phyloP scores from a whole-genome alignment of 2,888 invertebrate genomes.

The Drosophila mimetica region DNA sequence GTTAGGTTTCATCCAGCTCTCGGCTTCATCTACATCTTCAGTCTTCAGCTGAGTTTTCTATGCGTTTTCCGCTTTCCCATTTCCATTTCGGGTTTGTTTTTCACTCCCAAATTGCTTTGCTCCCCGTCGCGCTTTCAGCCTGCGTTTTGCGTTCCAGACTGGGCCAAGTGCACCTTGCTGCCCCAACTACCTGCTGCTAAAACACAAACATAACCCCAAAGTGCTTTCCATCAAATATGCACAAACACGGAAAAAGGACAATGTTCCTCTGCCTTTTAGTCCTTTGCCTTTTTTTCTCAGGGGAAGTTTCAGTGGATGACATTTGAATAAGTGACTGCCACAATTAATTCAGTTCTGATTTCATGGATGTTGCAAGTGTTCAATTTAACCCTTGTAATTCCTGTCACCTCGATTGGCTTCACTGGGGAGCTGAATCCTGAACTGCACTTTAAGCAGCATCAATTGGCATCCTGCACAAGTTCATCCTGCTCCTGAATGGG shows the following conservation, averaged over 20 bases:
- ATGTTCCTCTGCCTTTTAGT: constrained; percentile 23
- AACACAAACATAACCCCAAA: constrained; percentile 63
- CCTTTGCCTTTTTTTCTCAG: constrained; percentile 20
- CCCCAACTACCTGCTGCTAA: constrained; percentile 28
- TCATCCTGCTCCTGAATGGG: constrained; percentile 13
- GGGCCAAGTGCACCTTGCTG: constrained; percentile 33
- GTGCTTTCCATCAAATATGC: constrained; percentile 61
- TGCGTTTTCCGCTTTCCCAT: constrained; percentile 13
- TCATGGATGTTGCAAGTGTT: constrained; percentile 15
- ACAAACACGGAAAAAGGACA: constrained; percentile 61
- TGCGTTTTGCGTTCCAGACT: constrained; percentile 4
- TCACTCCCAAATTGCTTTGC: constrained; percentile 61
- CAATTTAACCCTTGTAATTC: constrained; percentile 16
- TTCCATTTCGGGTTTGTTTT: constrained; percentile 56
- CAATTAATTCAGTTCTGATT: constrained; percentile 69
- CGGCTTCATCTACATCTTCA: constrained; percentile 35
- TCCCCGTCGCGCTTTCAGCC: constrained; percentile 48
- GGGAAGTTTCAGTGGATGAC: neutral
- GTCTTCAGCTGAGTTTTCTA: constrained; percentile 3
- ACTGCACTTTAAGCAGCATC: constrained; percentile 34
- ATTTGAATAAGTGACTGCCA: constrained; percentile 35
- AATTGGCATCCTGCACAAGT: constrained; percentile 17
- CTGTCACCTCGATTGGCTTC: constrained; percentile 43
- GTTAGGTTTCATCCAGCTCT: constrained; percentile 51
- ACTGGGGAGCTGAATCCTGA: constrained; percentile 21